Evolutionary conservation across 2,888 invertebrate genomes (phyloP).

Genomic region (Drosophila neonasuta): DNA sequence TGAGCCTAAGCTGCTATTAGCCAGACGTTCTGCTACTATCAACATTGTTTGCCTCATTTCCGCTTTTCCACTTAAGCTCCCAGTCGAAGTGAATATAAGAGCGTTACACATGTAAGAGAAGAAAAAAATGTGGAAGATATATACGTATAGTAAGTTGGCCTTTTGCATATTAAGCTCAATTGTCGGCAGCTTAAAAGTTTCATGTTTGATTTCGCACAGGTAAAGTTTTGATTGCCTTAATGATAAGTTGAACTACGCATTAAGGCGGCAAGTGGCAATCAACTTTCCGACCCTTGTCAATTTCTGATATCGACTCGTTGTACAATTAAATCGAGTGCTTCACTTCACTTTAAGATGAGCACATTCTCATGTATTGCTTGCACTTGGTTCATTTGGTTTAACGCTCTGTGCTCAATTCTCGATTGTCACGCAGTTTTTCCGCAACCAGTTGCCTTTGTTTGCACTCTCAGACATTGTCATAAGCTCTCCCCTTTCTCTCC

Average conservation of each 20-base stretch:
- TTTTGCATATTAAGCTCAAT: constrained; percentile 71
- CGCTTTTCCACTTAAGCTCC: constrained; percentile 29
- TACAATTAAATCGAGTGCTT: constrained; percentile 17
- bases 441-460: constrained; percentile 17
- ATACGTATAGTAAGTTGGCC: constrained; percentile 19
- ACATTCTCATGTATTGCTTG: neutral
- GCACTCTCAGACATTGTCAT: constrained; percentile 24
- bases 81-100: constrained; percentile 39
- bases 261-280: constrained; percentile 42
- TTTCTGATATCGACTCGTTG: neutral
- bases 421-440: constrained; percentile 15
- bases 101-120: constrained; percentile 16
- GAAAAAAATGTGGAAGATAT: neutral
- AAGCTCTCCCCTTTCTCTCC: neutral
- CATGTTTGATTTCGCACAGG: constrained; percentile 73
- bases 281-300: constrained; percentile 2
- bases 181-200: constrained; percentile 74
- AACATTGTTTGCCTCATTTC: constrained; percentile 37
- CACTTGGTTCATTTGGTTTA: constrained; percentile 29
- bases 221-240: constrained; percentile 73
- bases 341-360: neutral
- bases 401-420: constrained; percentile 20
- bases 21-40: constrained; percentile 34
- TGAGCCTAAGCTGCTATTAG: constrained; percentile 59
- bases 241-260: constrained; percentile 69